phyloP scores from a whole-genome alignment of 92 coral and sea anemone species.

The Bergia sp. region DNA sequence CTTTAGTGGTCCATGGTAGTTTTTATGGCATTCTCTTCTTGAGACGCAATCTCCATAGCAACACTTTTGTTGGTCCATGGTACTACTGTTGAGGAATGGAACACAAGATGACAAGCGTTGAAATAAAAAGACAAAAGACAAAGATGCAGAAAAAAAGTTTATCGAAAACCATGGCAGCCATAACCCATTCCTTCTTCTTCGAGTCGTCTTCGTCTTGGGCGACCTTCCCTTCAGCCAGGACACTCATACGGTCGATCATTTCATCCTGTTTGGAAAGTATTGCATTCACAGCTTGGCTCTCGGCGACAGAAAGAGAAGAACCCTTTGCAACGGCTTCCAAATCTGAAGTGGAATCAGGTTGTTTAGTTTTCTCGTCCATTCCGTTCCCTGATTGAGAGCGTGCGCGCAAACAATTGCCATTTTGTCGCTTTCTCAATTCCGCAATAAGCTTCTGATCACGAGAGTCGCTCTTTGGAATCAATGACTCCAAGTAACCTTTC shows the following conservation, averaged over 20 bases:
- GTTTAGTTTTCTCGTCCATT: conserved; percentile 11
- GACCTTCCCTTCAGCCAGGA: conserved; percentile 75
- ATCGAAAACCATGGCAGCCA: conserved; percentile 93
- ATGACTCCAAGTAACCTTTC: conserved; percentile 54
- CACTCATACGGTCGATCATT: conserved; percentile 72
- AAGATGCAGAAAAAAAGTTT: conserved; percentile 88
- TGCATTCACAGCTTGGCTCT: conserved; percentile 69
- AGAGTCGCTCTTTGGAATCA: conserved; percentile 45
- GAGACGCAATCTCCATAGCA: neutral
- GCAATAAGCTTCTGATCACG: conserved; percentile 50
- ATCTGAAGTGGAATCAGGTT: conserved; percentile 24
- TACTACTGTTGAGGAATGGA: conserved; percentile 41
- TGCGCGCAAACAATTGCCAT: conserved; percentile 7
- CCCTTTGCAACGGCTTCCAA: conserved; percentile 35
- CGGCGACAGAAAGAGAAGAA: conserved; percentile 49
- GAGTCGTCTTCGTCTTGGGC: conserved; percentile 79
- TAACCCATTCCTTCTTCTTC: conserved; percentile 90
- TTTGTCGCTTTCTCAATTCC: conserved; percentile 51
- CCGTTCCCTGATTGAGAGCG: conserved; percentile 21
- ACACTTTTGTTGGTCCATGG: neutral
- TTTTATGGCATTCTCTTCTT: neutral
- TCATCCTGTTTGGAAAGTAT: conserved; percentile 80
- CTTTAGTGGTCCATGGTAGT: neutral
- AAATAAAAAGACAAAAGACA: conserved; percentile 64
- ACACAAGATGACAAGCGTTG: conserved; percentile 65